Base-by-base conservation (phyloP, 2,888 invertebrate genomes). In the Tigriopus californicus region DNA sequence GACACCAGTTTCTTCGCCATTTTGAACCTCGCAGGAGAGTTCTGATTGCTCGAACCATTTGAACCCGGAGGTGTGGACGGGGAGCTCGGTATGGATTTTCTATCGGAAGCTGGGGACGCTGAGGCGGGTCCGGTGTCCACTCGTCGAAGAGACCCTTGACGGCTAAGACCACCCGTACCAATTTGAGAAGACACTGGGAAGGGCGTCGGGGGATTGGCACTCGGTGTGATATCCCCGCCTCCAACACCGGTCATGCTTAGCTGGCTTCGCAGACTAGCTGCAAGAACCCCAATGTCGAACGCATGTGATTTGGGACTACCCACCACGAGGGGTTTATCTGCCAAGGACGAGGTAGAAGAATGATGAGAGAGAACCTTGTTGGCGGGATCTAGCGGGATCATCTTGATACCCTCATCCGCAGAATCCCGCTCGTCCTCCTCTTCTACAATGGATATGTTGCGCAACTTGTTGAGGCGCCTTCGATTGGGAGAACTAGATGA, bases 1-100 rank as follows among this genome's bases (percentile, higher is more conserved):
- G 71, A 68, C 62, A 73, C 70, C 49, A 74, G 65, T 25, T 67
- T 65, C n/a, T 70, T 64, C 15, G 75, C 74, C 1, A 78, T 77
- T 20, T 41, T 24, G 22, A 46, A 56, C 25, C 46, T 56, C 8
- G 56, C 56, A 1, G 56, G 56, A 10, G 56, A 56, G 12, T n/a
- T 49, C 48, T 24, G 47, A 33, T 42, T 46, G 20, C 52, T 55
- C 25, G 58, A 33, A n/a, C 44, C 24, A 20, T 49, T 49, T 15
- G 48, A 48, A 49, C 22, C 22, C 15, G 22, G 41, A 40, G 47
- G 58, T 25, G 56, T 49, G 11, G 44, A 20, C 10, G 58, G 58
- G 46, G 56, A 55, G 40, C 41, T 56, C 4, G 59, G 20, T 12
- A 42, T 15, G 20, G 61, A 54, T 13, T 53, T 25, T 5, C 47